phyloP scores from a whole-genome alignment of 35 echinoderm and acorn worm genomes.

The Strongylocentrotus purpuratus region DNA sequence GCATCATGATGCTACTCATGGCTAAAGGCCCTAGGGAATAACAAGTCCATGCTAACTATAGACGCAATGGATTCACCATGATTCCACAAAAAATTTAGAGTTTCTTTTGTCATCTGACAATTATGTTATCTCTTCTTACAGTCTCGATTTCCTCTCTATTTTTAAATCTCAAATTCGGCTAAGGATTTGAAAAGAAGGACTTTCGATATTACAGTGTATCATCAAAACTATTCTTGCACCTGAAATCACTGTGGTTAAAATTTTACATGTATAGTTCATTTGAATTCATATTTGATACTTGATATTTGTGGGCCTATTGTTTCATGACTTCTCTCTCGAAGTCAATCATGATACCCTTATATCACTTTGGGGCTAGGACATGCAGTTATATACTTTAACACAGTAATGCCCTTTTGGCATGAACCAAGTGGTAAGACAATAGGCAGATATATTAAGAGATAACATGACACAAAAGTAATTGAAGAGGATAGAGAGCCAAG shows the following conservation, averaged over 20 bases:
- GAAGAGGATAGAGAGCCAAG: neutral
- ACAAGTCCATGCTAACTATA: conserved; percentile 23
- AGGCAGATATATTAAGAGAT: neutral
- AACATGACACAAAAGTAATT: neutral
- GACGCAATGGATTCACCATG: neutral
- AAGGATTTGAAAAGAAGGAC: neutral
- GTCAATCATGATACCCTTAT: no score
- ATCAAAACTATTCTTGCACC: neutral
- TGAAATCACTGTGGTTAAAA: neutral
- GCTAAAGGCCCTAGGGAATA: neutral
- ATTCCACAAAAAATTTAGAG: neutral
- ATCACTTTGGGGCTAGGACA: no score
- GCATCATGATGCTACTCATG: neutral
- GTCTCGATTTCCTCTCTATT: neutral
- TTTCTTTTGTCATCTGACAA: neutral
- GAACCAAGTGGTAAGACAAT: no score
- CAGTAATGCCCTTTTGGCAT: no score
- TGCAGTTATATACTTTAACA: no score
- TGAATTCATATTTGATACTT: neutral
- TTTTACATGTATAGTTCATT: neutral
- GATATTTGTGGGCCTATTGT: neutral
- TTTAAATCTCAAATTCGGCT: neutral
- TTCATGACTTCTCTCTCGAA: no score
- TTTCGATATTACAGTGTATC: no score
- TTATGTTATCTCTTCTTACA: neutral